Conservation (phyloP, 1,140 invertebrate genomes). For the Leptoteleia sp. region DNA sequence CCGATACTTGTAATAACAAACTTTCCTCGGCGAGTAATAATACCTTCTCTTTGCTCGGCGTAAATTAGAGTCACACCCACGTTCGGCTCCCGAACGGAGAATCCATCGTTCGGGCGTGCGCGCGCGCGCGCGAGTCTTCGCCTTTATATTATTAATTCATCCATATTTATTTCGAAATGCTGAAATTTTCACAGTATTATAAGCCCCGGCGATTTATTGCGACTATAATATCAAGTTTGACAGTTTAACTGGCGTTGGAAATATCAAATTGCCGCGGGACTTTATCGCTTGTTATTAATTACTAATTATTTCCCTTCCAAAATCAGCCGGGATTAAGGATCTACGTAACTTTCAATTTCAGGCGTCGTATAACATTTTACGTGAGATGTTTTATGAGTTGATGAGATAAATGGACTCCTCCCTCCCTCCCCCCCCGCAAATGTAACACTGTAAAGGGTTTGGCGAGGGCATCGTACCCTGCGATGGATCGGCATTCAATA, state of each 20-base stretch:
- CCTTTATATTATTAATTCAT: slow-evolving; percentile 26
- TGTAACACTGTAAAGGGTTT: too few relatives aligned
- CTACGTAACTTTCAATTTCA: slow-evolving; percentile 57
- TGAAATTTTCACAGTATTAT: slow-evolving; percentile 34
- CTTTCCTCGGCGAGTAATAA: slow-evolving; percentile 63
- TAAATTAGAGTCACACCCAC: slow-evolving; percentile 70
- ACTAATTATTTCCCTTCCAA: slow-evolving; percentile 44
- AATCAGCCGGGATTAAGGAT: slow-evolving; percentile 33
- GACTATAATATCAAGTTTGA: slow-evolving; percentile 40
- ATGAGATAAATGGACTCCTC: too few relatives aligned
- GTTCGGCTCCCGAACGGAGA: slow-evolving; percentile 23
- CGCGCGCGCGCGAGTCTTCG: too few relatives aligned
- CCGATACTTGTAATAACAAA: slow-evolving; percentile 68
- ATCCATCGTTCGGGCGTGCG: not conserved
- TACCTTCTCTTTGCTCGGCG: slow-evolving; percentile 56
- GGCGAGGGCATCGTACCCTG: too few relatives aligned
- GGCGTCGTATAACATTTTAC: slow-evolving; percentile 46
- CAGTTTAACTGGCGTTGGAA: slow-evolving; percentile 48
- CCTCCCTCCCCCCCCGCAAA: too few relatives aligned
- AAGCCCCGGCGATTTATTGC: slow-evolving; percentile 34
- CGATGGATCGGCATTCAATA: too few relatives aligned
- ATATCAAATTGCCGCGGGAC: slow-evolving; percentile 36
- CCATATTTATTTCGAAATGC: slow-evolving; percentile 31
- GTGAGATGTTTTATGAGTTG: slow-evolving; percentile 40
- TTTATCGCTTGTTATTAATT: slow-evolving; percentile 47